Percentiles rank a stretch among this genome's conserved stretches.
Conservation (phyloP, 2,113 vertebrate species). For the Dicentrarchus labrax region DNA sequence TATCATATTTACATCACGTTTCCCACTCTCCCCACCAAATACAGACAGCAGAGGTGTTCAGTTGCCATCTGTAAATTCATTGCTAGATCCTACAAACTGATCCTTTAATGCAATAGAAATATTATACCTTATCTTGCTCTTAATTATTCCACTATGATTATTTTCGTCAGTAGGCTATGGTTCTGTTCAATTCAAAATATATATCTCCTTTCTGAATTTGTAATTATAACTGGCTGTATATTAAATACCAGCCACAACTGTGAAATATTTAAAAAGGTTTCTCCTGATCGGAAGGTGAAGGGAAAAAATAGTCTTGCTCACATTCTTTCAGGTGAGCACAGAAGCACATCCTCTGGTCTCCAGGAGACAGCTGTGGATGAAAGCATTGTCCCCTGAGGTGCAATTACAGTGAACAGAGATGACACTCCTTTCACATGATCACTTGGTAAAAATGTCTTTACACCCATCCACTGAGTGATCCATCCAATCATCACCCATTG, state of each 20-base stretch:
- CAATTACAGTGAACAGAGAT: conserved; percentile 57
- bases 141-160: background rate
- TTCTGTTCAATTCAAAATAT: background rate
- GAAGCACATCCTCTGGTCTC: conserved; percentile 24
- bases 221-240: background rate
- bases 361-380: conserved; percentile 33
- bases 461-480: conserved; percentile 22
- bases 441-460: conserved; percentile 30
- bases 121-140: background rate
- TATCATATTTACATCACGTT: background rate
- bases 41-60: too few species aligned
- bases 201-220: background rate
- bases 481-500: background rate
- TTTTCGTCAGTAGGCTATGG: background rate
- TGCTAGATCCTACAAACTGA: too few species aligned
- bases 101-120: background rate
- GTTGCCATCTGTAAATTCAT: background rate
- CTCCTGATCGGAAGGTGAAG: background rate
- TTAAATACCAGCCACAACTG: background rate
- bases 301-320: background rate
- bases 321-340: conserved; percentile 25
- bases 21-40: too few species aligned
- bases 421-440: conserved; percentile 16
- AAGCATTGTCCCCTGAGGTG: conserved; percentile 24
- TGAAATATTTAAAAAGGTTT: background rate